Percentiles rank a stretch among this genome's conserved stretches.
Conservation (phyloP, 1,140 invertebrate genomes). For the Tenebrio molitor region DNA sequence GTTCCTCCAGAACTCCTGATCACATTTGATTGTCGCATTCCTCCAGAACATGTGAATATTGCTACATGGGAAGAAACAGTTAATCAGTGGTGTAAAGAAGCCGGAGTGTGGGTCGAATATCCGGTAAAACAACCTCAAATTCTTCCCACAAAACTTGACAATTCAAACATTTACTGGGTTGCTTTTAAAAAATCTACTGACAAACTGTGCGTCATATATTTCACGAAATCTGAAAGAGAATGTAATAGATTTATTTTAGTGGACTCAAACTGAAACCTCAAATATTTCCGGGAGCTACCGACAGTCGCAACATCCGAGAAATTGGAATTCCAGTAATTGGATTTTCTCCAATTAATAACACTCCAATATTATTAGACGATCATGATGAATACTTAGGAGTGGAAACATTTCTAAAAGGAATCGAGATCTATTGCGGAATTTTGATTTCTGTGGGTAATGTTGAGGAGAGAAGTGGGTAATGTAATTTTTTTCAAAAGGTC, state of each 20-base stretch:
- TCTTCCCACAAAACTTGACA: slow-evolving; percentile 76
- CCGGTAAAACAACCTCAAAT: slow-evolving; percentile 77
- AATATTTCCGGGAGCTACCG: slow-evolving; percentile 87
- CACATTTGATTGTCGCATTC: slow-evolving; percentile 86
- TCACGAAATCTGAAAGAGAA: neutral
- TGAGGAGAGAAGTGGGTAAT: slow-evolving; percentile 48
- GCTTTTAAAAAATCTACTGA: slow-evolving; percentile 80
- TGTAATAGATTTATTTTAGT: slow-evolving; percentile 68
- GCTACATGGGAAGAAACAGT: slow-evolving; percentile 81
- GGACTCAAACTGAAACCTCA: slow-evolving; percentile 73
- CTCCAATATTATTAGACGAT: slow-evolving; percentile 81
- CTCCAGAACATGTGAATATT: slow-evolving; percentile 77
- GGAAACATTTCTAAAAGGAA: slow-evolving; percentile 78
- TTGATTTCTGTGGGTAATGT: slow-evolving; percentile 65
- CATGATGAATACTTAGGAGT: slow-evolving; percentile 84
- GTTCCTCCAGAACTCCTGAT: slow-evolving; percentile 84
- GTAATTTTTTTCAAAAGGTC: neutral
- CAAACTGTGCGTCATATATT: slow-evolving; percentile 67
- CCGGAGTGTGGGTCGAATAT: slow-evolving; percentile 83
- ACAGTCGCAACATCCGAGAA: slow-evolving; percentile 78
- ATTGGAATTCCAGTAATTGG: slow-evolving; percentile 81
- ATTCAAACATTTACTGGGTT: slow-evolving; percentile 84
- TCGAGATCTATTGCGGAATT: slow-evolving; percentile 78
- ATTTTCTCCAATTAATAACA: slow-evolving; percentile 85
- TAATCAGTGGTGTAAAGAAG: slow-evolving; percentile 83